These are phyloP conservation scores for Acanthopagrus latus DNA, from an alignment of 2,797 vertebrate genomes.

Conservation along the genomic window DNA sequence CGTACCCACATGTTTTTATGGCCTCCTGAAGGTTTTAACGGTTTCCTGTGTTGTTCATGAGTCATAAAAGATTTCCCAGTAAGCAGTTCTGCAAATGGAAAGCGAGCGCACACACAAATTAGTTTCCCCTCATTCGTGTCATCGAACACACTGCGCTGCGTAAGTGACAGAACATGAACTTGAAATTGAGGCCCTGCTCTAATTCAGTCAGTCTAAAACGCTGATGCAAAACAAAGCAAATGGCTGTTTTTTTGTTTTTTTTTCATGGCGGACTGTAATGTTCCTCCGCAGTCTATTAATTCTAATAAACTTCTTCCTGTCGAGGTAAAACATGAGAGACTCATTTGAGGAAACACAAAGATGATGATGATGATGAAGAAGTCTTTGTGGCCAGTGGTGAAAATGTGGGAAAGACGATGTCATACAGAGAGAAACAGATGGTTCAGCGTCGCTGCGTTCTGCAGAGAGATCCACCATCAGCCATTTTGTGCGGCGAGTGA, in stretches of 20 bases:
- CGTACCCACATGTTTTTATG: constrained; percentile 27
- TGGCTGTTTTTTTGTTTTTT: constrained; percentile 1
- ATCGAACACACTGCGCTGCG: neutral
- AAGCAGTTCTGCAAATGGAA: constrained; percentile 11
- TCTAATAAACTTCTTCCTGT: constrained; percentile 11
- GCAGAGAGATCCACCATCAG: neutral
- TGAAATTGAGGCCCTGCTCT: neutral
- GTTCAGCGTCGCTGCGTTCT: neutral
- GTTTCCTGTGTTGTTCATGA: constrained; percentile 25
- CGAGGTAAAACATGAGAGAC: neutral
- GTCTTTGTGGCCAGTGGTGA: neutral
- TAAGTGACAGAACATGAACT: neutral
- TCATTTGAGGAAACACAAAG: constrained; percentile 13
- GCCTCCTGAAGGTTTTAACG: constrained; percentile 12
- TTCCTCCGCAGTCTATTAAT: constrained; percentile 18
- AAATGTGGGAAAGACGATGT: neutral
- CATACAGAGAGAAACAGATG: neutral
- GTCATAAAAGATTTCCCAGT: constrained; percentile 23
- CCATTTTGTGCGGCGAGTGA: neutral
- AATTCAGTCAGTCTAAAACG: constrained; percentile 25
- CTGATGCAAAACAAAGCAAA: constrained; percentile 33
- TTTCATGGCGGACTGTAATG: neutral
- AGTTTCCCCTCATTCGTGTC: constrained; percentile 9
- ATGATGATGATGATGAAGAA: constrained; percentile 10
- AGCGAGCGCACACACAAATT: constrained; percentile 16